A percentile compares a stretch with the other conserved stretches of the same genome.
These are phyloP conservation scores for Arctia plantaginis DNA, from an alignment of 2,888 invertebrate species.

Conservation along the genomic window DNA sequence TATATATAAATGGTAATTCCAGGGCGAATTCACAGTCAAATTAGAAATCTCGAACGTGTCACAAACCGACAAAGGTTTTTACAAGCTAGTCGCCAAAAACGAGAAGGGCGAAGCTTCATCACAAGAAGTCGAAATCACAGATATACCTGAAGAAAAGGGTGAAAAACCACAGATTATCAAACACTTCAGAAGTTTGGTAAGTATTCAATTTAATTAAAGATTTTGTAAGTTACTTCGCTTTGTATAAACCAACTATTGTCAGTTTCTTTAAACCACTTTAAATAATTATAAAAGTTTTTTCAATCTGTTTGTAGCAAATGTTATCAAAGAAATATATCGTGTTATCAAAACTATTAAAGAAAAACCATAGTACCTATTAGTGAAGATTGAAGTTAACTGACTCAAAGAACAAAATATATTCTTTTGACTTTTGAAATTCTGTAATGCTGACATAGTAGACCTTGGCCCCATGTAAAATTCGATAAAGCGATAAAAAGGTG, in stretches of 20 bases:
- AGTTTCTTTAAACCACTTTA: neutral
- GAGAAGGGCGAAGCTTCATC: conserved; percentile 97
- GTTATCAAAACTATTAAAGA: neutral
- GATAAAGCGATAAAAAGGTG: too few species aligned
- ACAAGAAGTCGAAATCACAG: conserved; percentile 94
- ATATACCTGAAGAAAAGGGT: conserved; percentile 92
- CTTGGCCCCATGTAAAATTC: too few species aligned
- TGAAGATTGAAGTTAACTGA: neutral
- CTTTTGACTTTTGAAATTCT: too few species aligned
- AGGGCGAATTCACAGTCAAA: conserved; percentile 96
- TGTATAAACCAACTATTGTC: neutral
- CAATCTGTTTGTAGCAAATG: neutral
- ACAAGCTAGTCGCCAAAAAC: conserved; percentile 96
- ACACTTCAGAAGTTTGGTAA: conserved; percentile 91
- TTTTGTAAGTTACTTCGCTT: neutral
- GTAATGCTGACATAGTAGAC: too few species aligned
- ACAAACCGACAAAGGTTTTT: conserved; percentile 93
- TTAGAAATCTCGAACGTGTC: conserved; percentile 95
- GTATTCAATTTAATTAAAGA: conserved; percentile 54
- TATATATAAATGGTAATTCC: conserved; percentile 31
- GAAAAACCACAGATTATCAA: conserved; percentile 93
- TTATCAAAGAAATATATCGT: neutral
- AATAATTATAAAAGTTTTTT: neutral
- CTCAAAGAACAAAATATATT: neutral
- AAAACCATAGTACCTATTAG: neutral